Evolutionary conservation across 2,797 vertebrate genomes (phyloP).

Genomic region (Tinamus major): DNA sequence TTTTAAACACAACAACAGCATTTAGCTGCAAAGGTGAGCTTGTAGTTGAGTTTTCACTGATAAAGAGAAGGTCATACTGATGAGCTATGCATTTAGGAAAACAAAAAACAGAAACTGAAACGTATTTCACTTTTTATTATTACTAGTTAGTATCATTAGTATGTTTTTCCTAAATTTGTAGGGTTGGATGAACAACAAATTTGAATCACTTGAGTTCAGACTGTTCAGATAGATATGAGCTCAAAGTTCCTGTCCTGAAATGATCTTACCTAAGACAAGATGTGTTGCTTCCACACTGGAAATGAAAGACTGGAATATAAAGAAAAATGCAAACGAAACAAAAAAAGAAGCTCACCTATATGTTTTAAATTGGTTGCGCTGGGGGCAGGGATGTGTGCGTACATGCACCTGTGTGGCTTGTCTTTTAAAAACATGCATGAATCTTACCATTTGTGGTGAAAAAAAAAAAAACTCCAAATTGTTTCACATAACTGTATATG

Average conservation of each 20-base stretch:
- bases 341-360: too few species aligned
- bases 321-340: not conserved
- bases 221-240: not conserved
- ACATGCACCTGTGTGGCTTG: not conserved
- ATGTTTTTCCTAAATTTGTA: not conserved
- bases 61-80: not conserved
- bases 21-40: not conserved
- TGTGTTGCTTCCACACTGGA: not conserved
- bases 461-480: too few species aligned
- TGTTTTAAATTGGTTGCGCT: not conserved
- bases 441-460: not conserved
- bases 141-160: not conserved
- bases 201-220: not conserved
- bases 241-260: not conserved
- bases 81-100: not conserved
- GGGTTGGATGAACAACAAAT: not conserved
- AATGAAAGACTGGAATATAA: not conserved
- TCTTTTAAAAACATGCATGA: not conserved
- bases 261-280: not conserved
- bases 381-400: too few species aligned
- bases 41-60: not conserved
- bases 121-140: not conserved
- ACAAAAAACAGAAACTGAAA: not conserved
- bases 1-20: not conserved
- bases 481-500: not conserved